Conservation (phyloP, 2,113 vertebrate species). For the Nibea coibor region DNA sequence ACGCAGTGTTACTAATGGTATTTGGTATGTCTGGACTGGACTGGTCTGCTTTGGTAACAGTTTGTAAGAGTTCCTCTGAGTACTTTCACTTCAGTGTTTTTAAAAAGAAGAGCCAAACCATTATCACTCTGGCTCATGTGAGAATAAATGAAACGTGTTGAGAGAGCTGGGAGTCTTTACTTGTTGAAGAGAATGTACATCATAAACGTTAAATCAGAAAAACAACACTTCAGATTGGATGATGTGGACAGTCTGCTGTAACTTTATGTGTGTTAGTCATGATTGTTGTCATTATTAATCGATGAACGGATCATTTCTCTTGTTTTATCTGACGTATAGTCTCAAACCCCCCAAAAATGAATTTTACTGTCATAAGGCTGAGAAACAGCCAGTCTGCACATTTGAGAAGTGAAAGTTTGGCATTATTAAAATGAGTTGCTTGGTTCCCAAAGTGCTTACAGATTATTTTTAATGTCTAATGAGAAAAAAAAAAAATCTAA, state of each 20-base stretch:
- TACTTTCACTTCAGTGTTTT: not conserved
- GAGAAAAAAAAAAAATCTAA: too few species aligned
- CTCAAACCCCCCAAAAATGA: not conserved
- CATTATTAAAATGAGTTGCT: not conserved
- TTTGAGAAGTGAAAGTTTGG: not conserved
- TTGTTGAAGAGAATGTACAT: not conserved
- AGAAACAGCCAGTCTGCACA: not conserved
- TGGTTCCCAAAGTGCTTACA: not conserved
- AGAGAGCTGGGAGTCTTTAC: not conserved
- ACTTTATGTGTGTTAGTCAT: not conserved
- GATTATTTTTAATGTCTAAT: not conserved
- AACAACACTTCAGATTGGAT: too few species aligned
- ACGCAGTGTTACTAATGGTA: constrained; percentile 1
- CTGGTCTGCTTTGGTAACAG: constrained; percentile 7
- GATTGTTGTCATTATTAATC: not conserved
- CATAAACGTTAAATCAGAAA: too few species aligned
- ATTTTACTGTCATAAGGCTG: not conserved
- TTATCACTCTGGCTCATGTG: not conserved
- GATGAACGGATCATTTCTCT: not conserved
- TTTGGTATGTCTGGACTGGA: constrained; percentile 4
- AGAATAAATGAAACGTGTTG: not conserved
- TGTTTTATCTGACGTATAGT: too few species aligned
- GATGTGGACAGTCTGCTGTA: too few species aligned
- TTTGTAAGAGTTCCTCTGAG: not conserved
- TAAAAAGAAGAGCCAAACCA: not conserved